Evolutionary conservation across 2,113 vertebrate genomes (phyloP), one percentile per base, ranked within the genome.

Genomic region (Sebastes schlegelii): DNA sequence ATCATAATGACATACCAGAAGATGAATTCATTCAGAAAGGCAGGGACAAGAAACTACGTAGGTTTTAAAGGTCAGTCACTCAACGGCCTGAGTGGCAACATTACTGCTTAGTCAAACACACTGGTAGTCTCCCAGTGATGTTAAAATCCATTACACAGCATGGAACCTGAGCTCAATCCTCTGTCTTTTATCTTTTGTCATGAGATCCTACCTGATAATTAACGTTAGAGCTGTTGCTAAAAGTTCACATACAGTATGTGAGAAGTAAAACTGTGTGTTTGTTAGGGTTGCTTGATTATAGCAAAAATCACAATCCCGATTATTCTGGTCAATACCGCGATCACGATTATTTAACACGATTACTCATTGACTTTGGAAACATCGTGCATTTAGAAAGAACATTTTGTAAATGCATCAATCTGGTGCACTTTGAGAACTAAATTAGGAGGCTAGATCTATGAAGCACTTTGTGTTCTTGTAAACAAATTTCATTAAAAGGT

Each of bases 121-220:
- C 51, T 55, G 2, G 45, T 26, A 1, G 49, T 75, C 75, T 52
- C 73, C 68, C 34, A 9, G 49, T 16, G 64, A 67, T 57, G 58
- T 45, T 51, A 43, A 13, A 77, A 2, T 21, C 42, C 34, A 51
- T 82, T 66, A 66, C 74, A 88, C 54, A 34, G 65, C 5, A n/a
- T 14, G 58, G 46, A 82, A 85, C 58, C 48, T 65, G 84, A 88
- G 84, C 61, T 70, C 10, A 40, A 79, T 42, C 67, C 73, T 77
- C 57, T 48, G 48, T 48, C 54, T 55, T 66, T 86, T 63, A 84
- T 83, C 69, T 63, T 62, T 14, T 71, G 70, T 70, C 57, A 67
- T 57, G 51, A 85, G 58, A 86, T 80, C 75, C 84, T 21, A 10
- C 19, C 26, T 40, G 49, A 74, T 74, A 64, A 82, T 76, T 63